Base-by-base conservation (phyloP, 2,797 vertebrate genomes). In the Sciurus vulgaris region DNA sequence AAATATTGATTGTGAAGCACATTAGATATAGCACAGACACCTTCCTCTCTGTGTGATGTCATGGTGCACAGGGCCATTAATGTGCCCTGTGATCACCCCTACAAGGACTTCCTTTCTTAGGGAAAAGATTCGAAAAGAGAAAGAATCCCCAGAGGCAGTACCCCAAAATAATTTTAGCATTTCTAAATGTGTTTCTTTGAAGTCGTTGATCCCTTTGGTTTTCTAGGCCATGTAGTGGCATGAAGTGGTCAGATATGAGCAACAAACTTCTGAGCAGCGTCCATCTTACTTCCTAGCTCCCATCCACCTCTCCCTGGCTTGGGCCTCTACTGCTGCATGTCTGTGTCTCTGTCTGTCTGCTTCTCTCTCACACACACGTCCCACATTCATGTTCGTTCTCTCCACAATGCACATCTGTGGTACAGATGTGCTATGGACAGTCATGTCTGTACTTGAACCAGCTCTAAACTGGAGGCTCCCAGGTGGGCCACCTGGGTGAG, bases 161-260 rank as follows among this genome's bases (percentile, higher is more conserved):
- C 44, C 91, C 91, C 92, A 88, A 97, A 96, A 96, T 94, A 93
- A 84, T 85, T 54, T n/a, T 63, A 83, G 73, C 86, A 17, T 91
- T 94, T 96, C 87, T 94, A 96, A 95, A 72, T 91, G 86, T 61
- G 79, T 84, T 95, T 90, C 89, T 96, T 94, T 97, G 97, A 97
- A 87, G 96, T 89, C 8, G 3, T 87, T 83, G 90, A 89, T 96
- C 74, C 81, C 54, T 95, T 88, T 93, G 87, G 59, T 90, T 95
- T 96, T 97, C 47, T 95, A 95, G 96, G 94, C 76, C 84, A 56
- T 69, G 89, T 41, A 67, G 59, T 92, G 44, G 81, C 61, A 41
- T 91, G 83, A 94, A 86, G 74, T 44, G 33, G 82, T 94, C 49
- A 70, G 88, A 63, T 67, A 18, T 49, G 47, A 81, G 77, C 2